These are phyloP conservation scores for Engystomops pustulosus DNA, from an alignment of 2,113 vertebrate species.

Conservation along the genomic window DNA sequence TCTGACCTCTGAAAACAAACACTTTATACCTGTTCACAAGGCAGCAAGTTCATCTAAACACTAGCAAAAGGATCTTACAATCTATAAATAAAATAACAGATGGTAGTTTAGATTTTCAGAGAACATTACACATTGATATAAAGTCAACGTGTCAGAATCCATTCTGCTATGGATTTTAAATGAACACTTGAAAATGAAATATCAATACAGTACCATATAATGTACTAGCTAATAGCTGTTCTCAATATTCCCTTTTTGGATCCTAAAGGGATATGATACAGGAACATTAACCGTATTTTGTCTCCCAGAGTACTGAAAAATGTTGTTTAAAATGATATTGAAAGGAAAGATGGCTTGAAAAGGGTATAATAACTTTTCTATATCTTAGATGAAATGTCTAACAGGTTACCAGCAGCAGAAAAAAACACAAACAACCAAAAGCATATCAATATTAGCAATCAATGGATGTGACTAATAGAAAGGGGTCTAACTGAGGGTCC, in stretches of 20 bases:
- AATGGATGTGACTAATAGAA: too few species aligned
- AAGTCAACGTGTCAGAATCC: not conserved
- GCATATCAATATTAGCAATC: too few species aligned
- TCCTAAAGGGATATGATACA: conserved; percentile 16
- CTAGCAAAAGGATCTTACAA: not conserved
- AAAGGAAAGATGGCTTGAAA: conserved; percentile 1
- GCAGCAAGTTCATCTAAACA: not conserved
- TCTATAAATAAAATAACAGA: conserved; percentile 27
- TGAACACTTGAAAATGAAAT: conserved; percentile 18
- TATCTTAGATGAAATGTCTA: too few species aligned
- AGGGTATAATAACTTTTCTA: not conserved
- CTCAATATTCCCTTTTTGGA: conserved; percentile 10
- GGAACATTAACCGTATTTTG: not conserved
- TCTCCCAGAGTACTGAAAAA: not conserved
- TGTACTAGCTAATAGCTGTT: conserved; percentile 1
- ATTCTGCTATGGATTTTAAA: conserved; percentile 14
- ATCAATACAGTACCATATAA: conserved; percentile 18
- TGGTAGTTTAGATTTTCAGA: not conserved
- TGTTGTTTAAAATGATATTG: conserved; percentile 1
- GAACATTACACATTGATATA: conserved; percentile 1
- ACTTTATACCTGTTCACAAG: not conserved
- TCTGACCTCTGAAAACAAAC: not conserved
- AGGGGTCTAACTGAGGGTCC: too few species aligned
- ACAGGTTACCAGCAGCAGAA: too few species aligned
- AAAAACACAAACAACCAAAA: too few species aligned